Evolutionary conservation across 2,888 invertebrate species (phyloP), one percentile per base, ranked within the genome.

Genomic region (Odontothrips loti): DNA sequence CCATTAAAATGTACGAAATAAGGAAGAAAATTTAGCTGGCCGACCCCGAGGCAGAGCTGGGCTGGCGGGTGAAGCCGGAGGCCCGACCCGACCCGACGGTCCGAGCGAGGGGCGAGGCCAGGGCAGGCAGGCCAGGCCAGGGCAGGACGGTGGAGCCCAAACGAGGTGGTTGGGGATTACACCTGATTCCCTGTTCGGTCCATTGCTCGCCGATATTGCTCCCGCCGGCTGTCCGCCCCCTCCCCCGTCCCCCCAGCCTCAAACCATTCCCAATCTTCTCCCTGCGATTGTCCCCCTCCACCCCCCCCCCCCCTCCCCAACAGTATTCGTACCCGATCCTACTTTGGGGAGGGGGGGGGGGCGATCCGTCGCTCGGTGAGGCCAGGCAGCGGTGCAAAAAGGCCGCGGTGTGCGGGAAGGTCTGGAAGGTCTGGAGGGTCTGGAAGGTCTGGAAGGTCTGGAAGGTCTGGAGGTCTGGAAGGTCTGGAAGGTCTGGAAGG

Each of bases 1-100:
- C 68, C 68, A 75, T 75, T 75, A 75, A 75, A 75, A 75, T 75
- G 68, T n/a, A 75, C 68, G 68, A 75, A 75, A 75, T 75, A 75
- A 75, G 68, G 68, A 43, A 75, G 68, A 75, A 75, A 75, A 75
- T 75, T 75, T 75, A 27, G 68, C 27, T 27, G 23, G 27, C 1
- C 58, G 58, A 20, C 58, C 58, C 20, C 58, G 15, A 20, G 58
- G 58, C 58, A 58, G 34, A 6, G 34, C 34, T 6, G 34, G 34
- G 34, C 34, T n/a, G n/a, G n/a, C n/a, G n/a, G n/a, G n/a, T n/a
- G n/a, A n/a, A n/a, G n/a, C n/a, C n/a, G n/a, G n/a, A n/a, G n/a
- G n/a, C n/a, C n/a, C n/a, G n/a, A n/a, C n/a, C n/a, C n/a, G n/a
- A n/a, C n/a, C n/a, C n/a, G n/a, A n/a, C n/a, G n/a, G n/a, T 43